Conservation (phyloP, 2,113 vertebrate species). For the Bambusicola thoracicus region DNA sequence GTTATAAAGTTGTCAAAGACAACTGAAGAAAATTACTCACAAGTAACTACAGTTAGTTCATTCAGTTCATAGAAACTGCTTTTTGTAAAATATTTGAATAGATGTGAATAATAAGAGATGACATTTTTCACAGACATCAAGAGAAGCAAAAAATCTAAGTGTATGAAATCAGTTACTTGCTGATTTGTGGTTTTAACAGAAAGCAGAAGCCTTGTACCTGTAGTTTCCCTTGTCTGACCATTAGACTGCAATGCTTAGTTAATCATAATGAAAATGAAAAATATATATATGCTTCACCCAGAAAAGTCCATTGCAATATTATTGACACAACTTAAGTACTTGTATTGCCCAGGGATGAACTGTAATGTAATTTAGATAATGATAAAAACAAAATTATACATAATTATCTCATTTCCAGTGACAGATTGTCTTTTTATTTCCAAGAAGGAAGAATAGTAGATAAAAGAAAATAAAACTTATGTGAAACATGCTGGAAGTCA, state of each 20-base stretch:
- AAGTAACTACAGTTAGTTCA: not conserved
- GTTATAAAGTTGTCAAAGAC: not conserved
- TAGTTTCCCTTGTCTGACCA: not conserved
- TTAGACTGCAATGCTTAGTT: not conserved
- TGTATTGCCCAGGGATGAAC: not conserved
- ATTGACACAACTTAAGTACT: slow-evolving; percentile 16
- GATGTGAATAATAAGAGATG: not conserved
- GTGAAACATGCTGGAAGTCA: not conserved
- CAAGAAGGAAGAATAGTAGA: not conserved
- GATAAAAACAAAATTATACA: slow-evolving; percentile 19
- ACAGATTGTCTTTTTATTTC: slow-evolving; percentile 54
- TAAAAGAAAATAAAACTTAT: not conserved
- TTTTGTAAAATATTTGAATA: not conserved
- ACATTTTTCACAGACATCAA: not conserved
- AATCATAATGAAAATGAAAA: not conserved
- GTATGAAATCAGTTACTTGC: not conserved
- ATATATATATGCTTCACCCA: not conserved
- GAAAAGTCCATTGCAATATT: slow-evolving; percentile 5
- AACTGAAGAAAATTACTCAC: not conserved
- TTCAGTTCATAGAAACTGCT: not conserved
- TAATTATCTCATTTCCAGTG: slow-evolving; percentile 35
- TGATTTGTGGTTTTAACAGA: not conserved
- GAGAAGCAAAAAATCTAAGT: not conserved
- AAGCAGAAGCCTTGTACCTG: not conserved
- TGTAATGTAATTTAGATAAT: not conserved